Evolutionary conservation across 2,113 vertebrate genomes (phyloP).

Genomic region (Triplophysa rosa): DNA sequence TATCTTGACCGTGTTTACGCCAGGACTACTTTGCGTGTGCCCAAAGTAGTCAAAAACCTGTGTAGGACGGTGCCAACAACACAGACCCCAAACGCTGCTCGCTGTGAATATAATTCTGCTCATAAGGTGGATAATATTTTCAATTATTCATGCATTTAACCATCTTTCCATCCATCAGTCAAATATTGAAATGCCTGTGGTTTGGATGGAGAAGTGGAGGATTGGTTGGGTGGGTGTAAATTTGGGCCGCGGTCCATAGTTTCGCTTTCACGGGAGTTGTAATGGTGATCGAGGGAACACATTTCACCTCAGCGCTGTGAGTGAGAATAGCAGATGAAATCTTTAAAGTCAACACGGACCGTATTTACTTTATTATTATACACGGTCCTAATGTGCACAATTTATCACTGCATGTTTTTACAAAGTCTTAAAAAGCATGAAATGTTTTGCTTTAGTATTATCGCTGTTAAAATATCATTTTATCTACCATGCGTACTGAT

Average conservation of each 20-base stretch:
- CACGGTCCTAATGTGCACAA: too few relatives aligned
- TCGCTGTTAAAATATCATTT: too few relatives aligned
- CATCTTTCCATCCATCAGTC: slow-evolving; percentile 56
- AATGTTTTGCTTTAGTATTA: too few relatives aligned
- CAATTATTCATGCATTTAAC: slow-evolving; percentile 49
- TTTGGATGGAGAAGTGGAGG: slow-evolving; percentile 44
- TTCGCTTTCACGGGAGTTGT: slow-evolving; percentile 14
- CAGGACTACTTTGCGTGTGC: slow-evolving; percentile 45
- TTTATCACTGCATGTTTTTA: too few relatives aligned
- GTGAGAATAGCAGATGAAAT: background rate
- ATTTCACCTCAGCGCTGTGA: background rate
- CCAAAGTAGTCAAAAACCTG: slow-evolving; percentile 36
- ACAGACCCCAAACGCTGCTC: slow-evolving; percentile 38
- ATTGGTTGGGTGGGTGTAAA: slow-evolving; percentile 21
- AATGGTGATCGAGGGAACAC: background rate
- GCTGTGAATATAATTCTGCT: slow-evolving; percentile 41
- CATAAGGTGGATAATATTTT: slow-evolving; percentile 45
- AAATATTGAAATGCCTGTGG: slow-evolving; percentile 46
- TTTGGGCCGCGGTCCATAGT: background rate
- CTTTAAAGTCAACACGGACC: background rate
- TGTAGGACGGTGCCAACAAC: slow-evolving; percentile 30
- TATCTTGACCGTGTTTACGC: slow-evolving; percentile 44
- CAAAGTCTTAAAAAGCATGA: too few relatives aligned
- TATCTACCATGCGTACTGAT: too few relatives aligned
- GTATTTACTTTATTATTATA: too few relatives aligned